Evolutionary conservation across 1,140 invertebrate genomes (phyloP), one percentile per base, ranked within the genome.

Genomic region (Idris sp.): DNA sequence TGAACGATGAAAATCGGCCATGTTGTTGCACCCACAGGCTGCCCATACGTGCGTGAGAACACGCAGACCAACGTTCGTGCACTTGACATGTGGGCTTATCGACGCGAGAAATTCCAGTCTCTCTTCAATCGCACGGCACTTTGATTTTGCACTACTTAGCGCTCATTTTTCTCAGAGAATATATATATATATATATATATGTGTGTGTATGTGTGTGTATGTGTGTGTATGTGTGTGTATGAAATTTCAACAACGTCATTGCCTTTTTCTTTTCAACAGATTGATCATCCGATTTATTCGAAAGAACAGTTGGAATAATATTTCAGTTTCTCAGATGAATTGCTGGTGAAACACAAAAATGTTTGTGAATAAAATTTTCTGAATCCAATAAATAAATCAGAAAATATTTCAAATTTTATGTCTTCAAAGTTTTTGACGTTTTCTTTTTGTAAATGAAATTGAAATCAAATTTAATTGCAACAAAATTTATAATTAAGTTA

Each of bases 21-120:
- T 81, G 78, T 81, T 80, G 77, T 80, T 79, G 76, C 81, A 81
- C 81, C 80, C 79, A 81, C 80, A 80, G 79, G 73, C 81, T 78
- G 65, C 78, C 79, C 76, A 79, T 79, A 77, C 74, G 65, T 76
- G 59, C 61, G 67, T 72, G 67, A 72, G 67, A 68, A 72, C 67
- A 35, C 51, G 26, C 41, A 56, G 46, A 40, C 43, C 33, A n/a
- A 67, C 71, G 33, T 56, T 74, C 74, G 74, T 67, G 74, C 68
- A 76, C 74, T 76, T 72, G 67, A 72, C 74, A 76, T 76, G 62
- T 76, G 74, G 74, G 62, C 74, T 68, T 76, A 72, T 76, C 74
- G 62, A 65, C 61, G 65, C 74, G 65, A 71, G 74, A 71, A 76
- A 76, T 76, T 71, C 74, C 65, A 65, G 74, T 67, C 74, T 61